Conservation (phyloP, 1,140 invertebrate species). For the Zophobas atratus region DNA sequence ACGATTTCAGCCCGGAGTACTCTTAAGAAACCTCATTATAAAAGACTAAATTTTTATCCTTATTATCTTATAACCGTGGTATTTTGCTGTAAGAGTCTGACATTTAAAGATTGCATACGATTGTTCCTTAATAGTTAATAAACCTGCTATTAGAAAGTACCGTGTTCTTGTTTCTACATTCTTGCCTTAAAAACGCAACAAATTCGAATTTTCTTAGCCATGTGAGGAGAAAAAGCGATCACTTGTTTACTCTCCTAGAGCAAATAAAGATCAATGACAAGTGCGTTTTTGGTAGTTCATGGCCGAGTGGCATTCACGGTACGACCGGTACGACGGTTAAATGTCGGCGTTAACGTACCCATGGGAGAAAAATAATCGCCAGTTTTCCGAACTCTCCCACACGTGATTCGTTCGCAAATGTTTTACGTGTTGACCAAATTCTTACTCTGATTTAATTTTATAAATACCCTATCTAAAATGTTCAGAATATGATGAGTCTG, state of each 20-base stretch:
- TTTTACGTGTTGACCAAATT: too few relatives aligned
- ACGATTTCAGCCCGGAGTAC: not conserved
- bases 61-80: not conserved
- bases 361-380: too few relatives aligned
- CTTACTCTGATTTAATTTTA: too few relatives aligned
- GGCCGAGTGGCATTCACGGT: not conserved
- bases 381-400: too few relatives aligned
- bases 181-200: not conserved
- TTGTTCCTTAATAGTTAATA: slow-evolving; percentile 31
- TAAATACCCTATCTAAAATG: too few relatives aligned
- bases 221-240: too few relatives aligned
- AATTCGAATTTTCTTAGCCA: not conserved
- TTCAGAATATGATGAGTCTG: too few relatives aligned
- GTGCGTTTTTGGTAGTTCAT: slow-evolving; percentile 8
- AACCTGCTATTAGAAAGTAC: slow-evolving; percentile 34
- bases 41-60: slow-evolving; percentile 12
- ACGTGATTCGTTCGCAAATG: too few relatives aligned
- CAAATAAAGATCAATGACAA: not conserved
- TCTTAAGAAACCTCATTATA: not conserved
- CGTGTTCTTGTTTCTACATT: slow-evolving; percentile 18
- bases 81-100: slow-evolving; percentile 26
- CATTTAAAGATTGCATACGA: slow-evolving; percentile 39
- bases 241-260: not conserved
- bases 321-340: not conserved
- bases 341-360: not conserved